Evolutionary conservation across 2,797 vertebrate species (phyloP), one percentile per base, ranked within the genome.

Genomic region (Myotis vivesi): DNA sequence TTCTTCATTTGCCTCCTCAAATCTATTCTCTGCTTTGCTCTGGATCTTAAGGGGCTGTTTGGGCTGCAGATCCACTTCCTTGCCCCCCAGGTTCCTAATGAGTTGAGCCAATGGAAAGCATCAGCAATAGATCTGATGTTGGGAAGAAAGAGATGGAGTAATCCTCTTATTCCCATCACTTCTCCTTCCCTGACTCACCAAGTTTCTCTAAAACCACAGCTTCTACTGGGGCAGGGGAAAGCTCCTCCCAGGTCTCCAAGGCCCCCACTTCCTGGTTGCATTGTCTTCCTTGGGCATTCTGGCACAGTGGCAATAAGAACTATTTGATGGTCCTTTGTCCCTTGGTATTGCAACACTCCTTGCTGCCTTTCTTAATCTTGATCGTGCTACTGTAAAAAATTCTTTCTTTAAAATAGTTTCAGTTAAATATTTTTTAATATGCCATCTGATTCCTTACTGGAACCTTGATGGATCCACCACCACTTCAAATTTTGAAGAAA

Each of bases 351-450:
- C 22, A 71, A 69, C 41, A 76, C 76, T 95, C n/a, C 25, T 25
- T 59, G 19, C 41, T 95, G 38, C 36, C 64, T 91, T 91, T 84
- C 15, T 81, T 91, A 69, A 73, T 89, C 49, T 91, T 81, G 46
- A 62, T 55, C 73, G 76, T 25, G 9, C 10, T 20, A 80, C 17
- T 46, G 4, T 53, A 77, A 95, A 62, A 71, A 85, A 91, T 82
- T 11, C 11, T 53, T 88, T 93, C 44, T 95, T 89, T 46, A 95
- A 79, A 69, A 8, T 38, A 33, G 33, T 89, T 91, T 94, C 46
- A 77, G 17, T 68, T 72, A 92, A 92, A 57, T 92, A 49, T 64
- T 66, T 96, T 57, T 92, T 53, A 95, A 87, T 79, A 82, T 83
- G 66, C 15, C 33, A 91, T 89, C 28, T 62, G 17, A 87, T 94